Conservation (phyloP, 2,797 vertebrate species). For the Hydrocynus forskahlii region DNA sequence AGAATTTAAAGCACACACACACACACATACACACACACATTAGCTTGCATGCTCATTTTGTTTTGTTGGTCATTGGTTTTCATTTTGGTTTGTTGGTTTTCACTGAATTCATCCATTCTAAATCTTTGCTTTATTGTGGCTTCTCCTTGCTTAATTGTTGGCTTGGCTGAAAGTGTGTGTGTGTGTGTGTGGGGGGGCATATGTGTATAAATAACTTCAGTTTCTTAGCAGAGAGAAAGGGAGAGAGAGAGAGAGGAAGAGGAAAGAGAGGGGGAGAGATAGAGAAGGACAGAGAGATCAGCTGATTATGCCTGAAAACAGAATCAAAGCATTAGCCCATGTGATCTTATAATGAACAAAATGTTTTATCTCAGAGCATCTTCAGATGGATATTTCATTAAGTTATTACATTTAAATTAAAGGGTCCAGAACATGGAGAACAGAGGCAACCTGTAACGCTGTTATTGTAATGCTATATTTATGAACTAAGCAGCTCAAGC, state of each 20-base stretch:
- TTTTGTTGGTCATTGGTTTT: not conserved
- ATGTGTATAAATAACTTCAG: conserved; percentile 38
- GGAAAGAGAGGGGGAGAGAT: conserved; percentile 28
- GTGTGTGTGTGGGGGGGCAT: conserved; percentile 20
- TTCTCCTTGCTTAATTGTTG: not conserved
- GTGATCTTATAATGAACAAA: not conserved
- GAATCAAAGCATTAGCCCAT: not conserved
- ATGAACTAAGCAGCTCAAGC: no score
- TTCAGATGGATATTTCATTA: not conserved
- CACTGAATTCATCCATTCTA: not conserved
- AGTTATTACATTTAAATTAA: not conserved
- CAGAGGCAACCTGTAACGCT: no score
- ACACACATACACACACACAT: not conserved
- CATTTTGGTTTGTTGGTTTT: not conserved
- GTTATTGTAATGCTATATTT: no score
- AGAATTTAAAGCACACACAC: not conserved
- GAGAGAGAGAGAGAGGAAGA: conserved; percentile 17
- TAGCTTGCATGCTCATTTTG: not conserved
- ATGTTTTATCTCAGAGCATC: not conserved
- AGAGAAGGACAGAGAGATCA: conserved; percentile 15
- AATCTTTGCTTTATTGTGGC: conserved; percentile 1
- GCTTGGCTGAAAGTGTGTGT: not conserved
- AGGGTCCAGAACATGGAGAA: not conserved
- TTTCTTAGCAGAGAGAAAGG: not conserved
- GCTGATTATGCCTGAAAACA: conserved; percentile 4